A percentile compares a stretch with the other conserved stretches of the same genome.
These are phyloP conservation scores for Maccullochella peelii DNA, from an alignment of 2,113 vertebrate species.

Conservation along the genomic window DNA sequence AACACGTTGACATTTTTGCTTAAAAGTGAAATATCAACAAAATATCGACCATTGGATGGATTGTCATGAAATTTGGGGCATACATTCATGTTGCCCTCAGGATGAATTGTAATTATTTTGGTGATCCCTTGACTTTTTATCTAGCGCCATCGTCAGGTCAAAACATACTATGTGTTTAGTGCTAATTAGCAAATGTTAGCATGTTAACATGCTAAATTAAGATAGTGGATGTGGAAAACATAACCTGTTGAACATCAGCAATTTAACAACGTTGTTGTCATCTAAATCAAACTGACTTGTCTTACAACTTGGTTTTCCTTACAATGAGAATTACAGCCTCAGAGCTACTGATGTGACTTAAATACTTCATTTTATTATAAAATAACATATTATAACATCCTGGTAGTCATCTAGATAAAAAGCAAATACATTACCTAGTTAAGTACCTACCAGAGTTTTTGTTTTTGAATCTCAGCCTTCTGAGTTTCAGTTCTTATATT, in stretches of 20 bases:
- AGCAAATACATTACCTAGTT: not conserved
- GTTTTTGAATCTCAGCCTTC: not conserved
- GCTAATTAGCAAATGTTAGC: not conserved
- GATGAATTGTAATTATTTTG: not conserved
- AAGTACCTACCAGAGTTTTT: not conserved
- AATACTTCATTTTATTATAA: not conserved
- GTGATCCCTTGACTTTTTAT: not conserved
- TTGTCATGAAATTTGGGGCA: not conserved
- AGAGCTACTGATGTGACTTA: not conserved
- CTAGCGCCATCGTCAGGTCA: not conserved
- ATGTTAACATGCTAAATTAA: conserved; percentile 4
- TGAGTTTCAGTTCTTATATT: not conserved
- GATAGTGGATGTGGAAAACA: not conserved
- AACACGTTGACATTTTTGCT: not conserved
- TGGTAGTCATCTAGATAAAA: not conserved
- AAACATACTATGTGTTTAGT: not conserved
- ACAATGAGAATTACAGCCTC: not conserved
- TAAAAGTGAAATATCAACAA: not conserved
- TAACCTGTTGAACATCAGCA: not conserved
- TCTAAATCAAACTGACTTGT: not conserved
- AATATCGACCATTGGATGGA: not conserved
- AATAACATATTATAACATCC: not conserved
- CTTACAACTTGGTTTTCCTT: not conserved
- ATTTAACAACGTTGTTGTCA: not conserved
- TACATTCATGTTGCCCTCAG: not conserved